A percentile compares a stretch with the other conserved stretches of the same genome.
Evolutionary conservation across 2,113 vertebrate genomes (phyloP).

Genomic region (Xyliphius kryptos): DNA sequence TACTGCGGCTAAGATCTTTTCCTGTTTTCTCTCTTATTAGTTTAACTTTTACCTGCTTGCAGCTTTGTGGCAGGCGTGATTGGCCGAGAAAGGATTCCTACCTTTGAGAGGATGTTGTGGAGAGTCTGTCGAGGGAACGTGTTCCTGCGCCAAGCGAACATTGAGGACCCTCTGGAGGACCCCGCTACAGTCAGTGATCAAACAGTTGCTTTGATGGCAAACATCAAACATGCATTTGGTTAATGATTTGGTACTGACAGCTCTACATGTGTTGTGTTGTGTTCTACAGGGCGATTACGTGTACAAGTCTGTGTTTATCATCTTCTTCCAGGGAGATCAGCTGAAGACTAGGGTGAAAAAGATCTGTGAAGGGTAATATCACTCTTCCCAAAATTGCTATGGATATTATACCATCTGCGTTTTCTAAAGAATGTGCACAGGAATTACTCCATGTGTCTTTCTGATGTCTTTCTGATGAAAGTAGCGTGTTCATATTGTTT

Average conservation of each 20-base stretch:
- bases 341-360: conserved; percentile 96
- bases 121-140: conserved; percentile 96
- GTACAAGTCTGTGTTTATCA: conserved; percentile 98
- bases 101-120: conserved; percentile 97
- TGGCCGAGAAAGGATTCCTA: conserved; percentile 88
- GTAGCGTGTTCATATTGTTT: no score
- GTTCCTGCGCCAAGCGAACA: conserved; percentile 90
- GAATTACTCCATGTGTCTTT: no score
- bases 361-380: conserved; percentile 90
- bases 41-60: neutral
- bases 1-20: no score
- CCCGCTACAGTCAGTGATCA: conserved; percentile 83
- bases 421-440: no score
- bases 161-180: conserved; percentile 92
- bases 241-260: neutral
- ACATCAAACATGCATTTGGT: conserved; percentile 34
- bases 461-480: no score
- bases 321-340: conserved; percentile 98
- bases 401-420: no score
- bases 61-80: conserved; percentile 98
- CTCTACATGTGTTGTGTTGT: no score
- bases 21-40: no score
- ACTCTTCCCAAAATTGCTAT: no score
- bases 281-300: conserved; percentile 81
- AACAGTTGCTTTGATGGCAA: no score